phyloP scores from a whole-genome alignment of 64 coral and sea anemone species.

The Catalaphyllia jardinei region DNA sequence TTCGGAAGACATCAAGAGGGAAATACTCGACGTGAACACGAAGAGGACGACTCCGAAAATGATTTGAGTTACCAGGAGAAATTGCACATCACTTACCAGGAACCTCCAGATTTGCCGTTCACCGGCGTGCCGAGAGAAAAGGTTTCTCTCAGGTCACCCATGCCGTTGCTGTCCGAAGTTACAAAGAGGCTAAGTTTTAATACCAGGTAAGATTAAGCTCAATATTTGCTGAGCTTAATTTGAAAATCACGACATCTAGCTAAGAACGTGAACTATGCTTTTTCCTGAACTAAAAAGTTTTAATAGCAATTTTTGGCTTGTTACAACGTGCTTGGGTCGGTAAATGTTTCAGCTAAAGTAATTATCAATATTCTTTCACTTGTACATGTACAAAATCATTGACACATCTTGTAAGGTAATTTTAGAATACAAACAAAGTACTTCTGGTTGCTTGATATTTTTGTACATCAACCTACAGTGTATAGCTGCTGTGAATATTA shows the following conservation, averaged over 20 bases:
- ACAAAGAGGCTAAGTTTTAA: constrained; percentile 34
- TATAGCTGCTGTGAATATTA: too few relatives aligned
- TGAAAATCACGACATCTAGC: neutral
- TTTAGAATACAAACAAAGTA: too few relatives aligned
- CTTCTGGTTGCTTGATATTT: too few relatives aligned
- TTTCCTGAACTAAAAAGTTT: neutral
- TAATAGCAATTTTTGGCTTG: too few relatives aligned
- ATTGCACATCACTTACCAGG: neutral
- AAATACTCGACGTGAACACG: neutral
- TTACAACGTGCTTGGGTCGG: too few relatives aligned
- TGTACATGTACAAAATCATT: too few relatives aligned
- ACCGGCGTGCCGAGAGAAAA: constrained; percentile 15
- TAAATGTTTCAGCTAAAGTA: too few relatives aligned
- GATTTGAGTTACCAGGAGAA: constrained; percentile 18
- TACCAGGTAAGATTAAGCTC: constrained; percentile 1
- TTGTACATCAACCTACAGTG: too few relatives aligned
- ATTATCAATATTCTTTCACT: too few relatives aligned
- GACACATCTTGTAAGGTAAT: too few relatives aligned
- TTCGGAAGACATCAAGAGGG: neutral
- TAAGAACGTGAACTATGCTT: neutral
- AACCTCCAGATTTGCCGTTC: constrained; percentile 18
- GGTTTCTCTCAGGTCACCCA: neutral
- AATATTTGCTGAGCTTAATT: neutral
- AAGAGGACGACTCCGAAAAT: neutral
- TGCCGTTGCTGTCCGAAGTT: constrained; percentile 9